phyloP scores from a whole-genome alignment of 2,888 invertebrate genomes.

The Minunthozetes semirufus region DNA sequence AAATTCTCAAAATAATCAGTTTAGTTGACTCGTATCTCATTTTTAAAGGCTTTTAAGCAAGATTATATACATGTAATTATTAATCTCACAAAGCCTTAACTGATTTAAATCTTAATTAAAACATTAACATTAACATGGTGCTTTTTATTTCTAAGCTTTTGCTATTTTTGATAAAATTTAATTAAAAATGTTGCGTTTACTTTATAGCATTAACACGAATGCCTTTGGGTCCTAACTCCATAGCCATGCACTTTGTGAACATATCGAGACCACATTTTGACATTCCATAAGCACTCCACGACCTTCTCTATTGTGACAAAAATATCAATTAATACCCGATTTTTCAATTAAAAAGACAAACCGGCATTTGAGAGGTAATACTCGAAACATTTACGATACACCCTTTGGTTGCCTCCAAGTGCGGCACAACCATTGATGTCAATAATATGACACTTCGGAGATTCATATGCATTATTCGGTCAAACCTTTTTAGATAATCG shows the following conservation, averaged over 20 bases:
- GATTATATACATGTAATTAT: too few relatives aligned
- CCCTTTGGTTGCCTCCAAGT: neutral
- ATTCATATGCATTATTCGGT: conserved; percentile 2
- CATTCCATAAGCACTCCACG: neutral
- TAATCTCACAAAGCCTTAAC: too few relatives aligned
- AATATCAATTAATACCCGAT: neutral
- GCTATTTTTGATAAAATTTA: too few relatives aligned
- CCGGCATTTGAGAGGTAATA: neutral
- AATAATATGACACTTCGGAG: neutral
- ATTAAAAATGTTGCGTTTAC: too few relatives aligned
- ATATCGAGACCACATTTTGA: neutral
- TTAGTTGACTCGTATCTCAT: too few relatives aligned
- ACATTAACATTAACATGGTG: too few relatives aligned
- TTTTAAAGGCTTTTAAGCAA: too few relatives aligned
- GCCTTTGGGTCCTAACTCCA: conserved; percentile 14
- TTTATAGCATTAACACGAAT: conserved; percentile 11
- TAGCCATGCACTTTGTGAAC: conserved; percentile 19
- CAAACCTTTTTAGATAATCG: neutral
- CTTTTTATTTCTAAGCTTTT: too few relatives aligned
- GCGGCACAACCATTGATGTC: conserved; percentile 9
- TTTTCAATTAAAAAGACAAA: neutral
- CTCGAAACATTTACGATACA: conserved; percentile 20
- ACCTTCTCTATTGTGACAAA: neutral
- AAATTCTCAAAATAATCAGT: too few relatives aligned
- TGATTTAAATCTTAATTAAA: too few relatives aligned